A percentile compares a stretch with the other conserved stretches of the same genome.
phyloP scores from a whole-genome alignment of 2,113 vertebrate species.

The Corythoichthys intestinalis region DNA sequence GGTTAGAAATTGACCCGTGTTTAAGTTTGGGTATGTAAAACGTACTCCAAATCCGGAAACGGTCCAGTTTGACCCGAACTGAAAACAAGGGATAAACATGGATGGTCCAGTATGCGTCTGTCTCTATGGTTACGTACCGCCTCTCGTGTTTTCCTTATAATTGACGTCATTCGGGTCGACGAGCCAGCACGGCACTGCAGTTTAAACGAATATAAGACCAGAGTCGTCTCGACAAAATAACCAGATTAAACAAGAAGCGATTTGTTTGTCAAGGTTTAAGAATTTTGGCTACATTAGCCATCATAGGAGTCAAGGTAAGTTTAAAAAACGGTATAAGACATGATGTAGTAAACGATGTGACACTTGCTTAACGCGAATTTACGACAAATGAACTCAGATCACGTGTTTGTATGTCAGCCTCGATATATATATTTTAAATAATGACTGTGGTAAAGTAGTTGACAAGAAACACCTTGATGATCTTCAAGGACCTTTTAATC shows the following conservation, averaged over 20 bases:
- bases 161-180: background rate
- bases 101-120: conserved; percentile 25
- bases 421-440: too few relatives aligned
- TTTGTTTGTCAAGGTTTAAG: background rate
- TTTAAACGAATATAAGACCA: background rate
- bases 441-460: too few relatives aligned
- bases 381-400: background rate
- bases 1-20: too few relatives aligned
- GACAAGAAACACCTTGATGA: too few relatives aligned
- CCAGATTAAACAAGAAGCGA: background rate
- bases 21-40: too few relatives aligned
- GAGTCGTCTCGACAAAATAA: background rate
- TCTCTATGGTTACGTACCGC: conserved; percentile 47
- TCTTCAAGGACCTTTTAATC: too few relatives aligned
- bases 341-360: background rate
- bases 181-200: background rate
- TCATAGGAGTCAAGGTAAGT: background rate
- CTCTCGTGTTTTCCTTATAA: background rate
- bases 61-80: too few relatives aligned
- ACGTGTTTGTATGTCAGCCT: too few relatives aligned
- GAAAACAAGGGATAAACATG: background rate
- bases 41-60: too few relatives aligned
- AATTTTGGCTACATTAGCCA: background rate
- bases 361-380: background rate
- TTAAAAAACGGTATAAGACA: background rate